Base-by-base conservation (phyloP, 2,797 vertebrate genomes). In the Gorsachius magnificus region DNA sequence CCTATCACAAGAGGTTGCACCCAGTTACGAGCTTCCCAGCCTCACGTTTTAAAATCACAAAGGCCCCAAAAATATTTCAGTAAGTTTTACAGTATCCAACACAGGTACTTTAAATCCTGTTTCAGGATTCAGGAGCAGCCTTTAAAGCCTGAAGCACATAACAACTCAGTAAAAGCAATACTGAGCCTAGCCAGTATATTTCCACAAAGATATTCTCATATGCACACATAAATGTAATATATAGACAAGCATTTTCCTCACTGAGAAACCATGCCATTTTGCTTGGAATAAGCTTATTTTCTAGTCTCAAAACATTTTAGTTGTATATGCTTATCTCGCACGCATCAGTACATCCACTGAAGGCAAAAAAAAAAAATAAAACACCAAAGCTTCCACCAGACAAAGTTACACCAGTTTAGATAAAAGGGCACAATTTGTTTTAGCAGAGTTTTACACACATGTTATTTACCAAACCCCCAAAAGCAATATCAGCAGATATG, bases 371-470 rank as follows among this genome's bases (percentile, higher is more conserved):
- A 50, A 53, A 63, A 41, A 43, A 16, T 4, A 46, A 25, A 48
- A 7, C 11, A 20, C 4, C 7, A 28, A 51, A 65, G 26, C n/a
- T 13, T 77, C 28, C 69, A 12, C 13, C 10, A 16, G 17, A 50
- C 50, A 46, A 31, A 64, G 15, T 21, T n/a, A 35, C 33, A 45
- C 5, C 29, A 26, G 17, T 14, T 64, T 11, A 26, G 15, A 38
- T 6, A 15, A 26, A 57, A 69, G 7, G 16, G 6, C 13, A 28
- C 0, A 1, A 16, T 16, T 1, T 16, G 13, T 19, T 51, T 64
- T 6, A 53, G 25, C 8, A 18, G 2, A 31, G 15, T 28, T 70
- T 35, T 26, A 24, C 0, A 1, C 7, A 2, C 7, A 1, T 0
- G 1, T 61, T 33, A n/a, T 3, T 29, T 26, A 33, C 38, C 10